These are phyloP conservation scores for Pachypeltis micranthus DNA, from an alignment of 1,140 invertebrate species.

Conservation along the genomic window DNA sequence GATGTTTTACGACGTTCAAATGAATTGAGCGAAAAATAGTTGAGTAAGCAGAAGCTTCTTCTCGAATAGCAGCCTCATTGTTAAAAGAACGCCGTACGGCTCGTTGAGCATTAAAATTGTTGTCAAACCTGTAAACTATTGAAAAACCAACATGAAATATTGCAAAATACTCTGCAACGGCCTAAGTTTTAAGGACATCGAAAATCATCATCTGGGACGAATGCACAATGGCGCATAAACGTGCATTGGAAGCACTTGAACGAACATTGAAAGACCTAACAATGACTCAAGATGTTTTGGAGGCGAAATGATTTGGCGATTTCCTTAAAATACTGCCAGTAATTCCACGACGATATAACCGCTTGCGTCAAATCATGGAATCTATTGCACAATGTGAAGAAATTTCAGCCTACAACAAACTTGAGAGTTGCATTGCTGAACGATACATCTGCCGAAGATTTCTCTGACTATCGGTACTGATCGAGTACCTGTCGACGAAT, in stretches of 20 bases:
- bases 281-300: constrained; percentile 28
- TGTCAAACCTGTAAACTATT: constrained; percentile 28
- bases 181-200: constrained; percentile 27
- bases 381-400: too few relatives aligned
- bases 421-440: too few relatives aligned
- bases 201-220: constrained; percentile 35
- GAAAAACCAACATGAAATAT: constrained; percentile 34
- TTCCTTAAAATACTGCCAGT: too few relatives aligned
- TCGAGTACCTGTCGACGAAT: too few relatives aligned
- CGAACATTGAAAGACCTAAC: constrained; percentile 30
- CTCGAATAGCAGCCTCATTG: constrained; percentile 37
- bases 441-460: too few relatives aligned
- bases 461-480: too few relatives aligned
- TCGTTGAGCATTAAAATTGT: constrained; percentile 40
- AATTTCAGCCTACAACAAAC: too few relatives aligned
- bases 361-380: too few relatives aligned
- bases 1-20: too few relatives aligned
- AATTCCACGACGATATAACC: too few relatives aligned
- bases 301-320: too few relatives aligned
- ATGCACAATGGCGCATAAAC: constrained; percentile 32
- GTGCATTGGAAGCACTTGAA: constrained; percentile 30
- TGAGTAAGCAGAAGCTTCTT: constrained; percentile 34
- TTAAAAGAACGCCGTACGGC: constrained; percentile 39
- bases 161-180: constrained; percentile 23
- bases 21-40: too few relatives aligned